Evolutionary conservation across 2,888 invertebrate species (phyloP), one percentile per base, ranked within the genome.

Genomic region (Drosophila anomelani): DNA sequence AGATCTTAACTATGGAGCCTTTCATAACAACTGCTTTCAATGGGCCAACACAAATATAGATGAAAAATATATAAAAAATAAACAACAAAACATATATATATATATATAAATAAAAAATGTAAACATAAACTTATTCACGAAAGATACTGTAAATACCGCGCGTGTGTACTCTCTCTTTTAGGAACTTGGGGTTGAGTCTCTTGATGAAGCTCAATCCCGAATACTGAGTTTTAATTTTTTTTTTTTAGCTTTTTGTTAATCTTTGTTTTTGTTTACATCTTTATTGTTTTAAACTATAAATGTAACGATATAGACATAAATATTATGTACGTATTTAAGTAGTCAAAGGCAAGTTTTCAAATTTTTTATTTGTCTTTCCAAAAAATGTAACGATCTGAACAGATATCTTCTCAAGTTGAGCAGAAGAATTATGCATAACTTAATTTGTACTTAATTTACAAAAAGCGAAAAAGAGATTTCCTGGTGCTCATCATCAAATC

Each of bases 101-200:
- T 59, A 62, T 56, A 59, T 41, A 49, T 49, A 29, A 26, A 29
- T 66, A 23, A 39, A 43, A 60, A 43, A 46, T 53, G 49, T 51
- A 67, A 47, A 64, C 47, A 49, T 51, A 47, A 47, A n/a, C 44
- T 39, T 43, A 69, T 44, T 51, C 51, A 55, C 43, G 13, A 43
- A 54, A 71, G 59, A 71, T 79, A 67, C 75, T 81, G 81, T 81
- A 81, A 81, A 81, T 81, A 81, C 54, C 71, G 64, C 64, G 75
- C 64, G 69, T 77, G 63, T 73, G 77, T 53, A 53, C 51, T 53
- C 73, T 77, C 63, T 78, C 59, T 54, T 54, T 70, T 60, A 55
- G 70, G 62, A 68, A 58, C 58, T 66, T 66, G 76, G 69, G 66
- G 63, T 15, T 15, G 51, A 60, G 71, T 46, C 43, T 44, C 26